A percentile compares a stretch with the other conserved stretches of the same genome.
phyloP scores from a whole-genome alignment of 2,888 invertebrate genomes.

The Aporophyla lueneburgensis region DNA sequence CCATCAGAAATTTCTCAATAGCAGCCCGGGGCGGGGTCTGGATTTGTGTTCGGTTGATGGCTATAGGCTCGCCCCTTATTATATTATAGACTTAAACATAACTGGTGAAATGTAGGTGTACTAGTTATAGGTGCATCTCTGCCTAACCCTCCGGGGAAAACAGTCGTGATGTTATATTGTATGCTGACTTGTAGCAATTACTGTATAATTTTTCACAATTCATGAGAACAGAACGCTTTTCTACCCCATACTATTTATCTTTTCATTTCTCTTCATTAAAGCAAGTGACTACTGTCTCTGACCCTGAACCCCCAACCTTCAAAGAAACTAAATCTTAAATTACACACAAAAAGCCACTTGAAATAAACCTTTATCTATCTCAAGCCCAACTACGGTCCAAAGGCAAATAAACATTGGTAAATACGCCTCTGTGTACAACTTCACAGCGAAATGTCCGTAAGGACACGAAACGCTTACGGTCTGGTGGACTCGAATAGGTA shows the following conservation, averaged over 20 bases:
- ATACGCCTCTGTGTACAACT: constrained; percentile 21
- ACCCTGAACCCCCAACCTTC: background rate
- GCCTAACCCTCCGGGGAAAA: no score
- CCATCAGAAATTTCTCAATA: no score
- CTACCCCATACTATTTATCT: background rate
- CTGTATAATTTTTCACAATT: background rate
- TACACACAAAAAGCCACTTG: constrained; percentile 9
- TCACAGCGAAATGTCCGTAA: constrained; percentile 22
- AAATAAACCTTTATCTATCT: constrained; percentile 3
- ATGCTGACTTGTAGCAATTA: no score
- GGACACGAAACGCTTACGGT: constrained; percentile 35
- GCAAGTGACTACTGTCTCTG: background rate
- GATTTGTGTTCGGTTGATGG: no score
- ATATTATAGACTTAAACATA: no score
- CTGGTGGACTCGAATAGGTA: constrained; percentile 25
- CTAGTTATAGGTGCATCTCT: no score
- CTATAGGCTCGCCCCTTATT: no score
- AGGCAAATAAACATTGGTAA: constrained; percentile 39
- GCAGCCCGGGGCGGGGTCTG: no score
- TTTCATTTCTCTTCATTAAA: background rate
- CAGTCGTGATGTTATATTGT: no score
- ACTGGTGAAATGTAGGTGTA: no score
- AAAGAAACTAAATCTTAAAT: constrained; percentile 13
- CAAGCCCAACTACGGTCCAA: background rate
- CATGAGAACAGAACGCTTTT: background rate